These are phyloP conservation scores for Anthoscopus minutus DNA, from an alignment of 2,113 vertebrate genomes.

Conservation along the genomic window DNA sequence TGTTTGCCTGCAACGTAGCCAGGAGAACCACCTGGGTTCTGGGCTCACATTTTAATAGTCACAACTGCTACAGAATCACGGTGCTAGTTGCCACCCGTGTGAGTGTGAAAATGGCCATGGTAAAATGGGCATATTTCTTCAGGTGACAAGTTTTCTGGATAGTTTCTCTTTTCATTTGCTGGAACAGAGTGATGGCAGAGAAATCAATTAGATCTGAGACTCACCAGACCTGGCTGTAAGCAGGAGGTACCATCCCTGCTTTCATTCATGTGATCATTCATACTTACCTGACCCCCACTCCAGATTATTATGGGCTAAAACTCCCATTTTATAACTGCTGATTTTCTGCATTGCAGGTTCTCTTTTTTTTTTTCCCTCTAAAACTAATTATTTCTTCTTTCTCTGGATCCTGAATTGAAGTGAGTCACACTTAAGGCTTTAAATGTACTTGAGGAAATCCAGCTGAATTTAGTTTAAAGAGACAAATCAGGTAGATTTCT, in stretches of 20 bases:
- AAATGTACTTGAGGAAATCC: background rate
- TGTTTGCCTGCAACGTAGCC: background rate
- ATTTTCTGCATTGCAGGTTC: background rate
- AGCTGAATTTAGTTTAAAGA: conserved; percentile 8
- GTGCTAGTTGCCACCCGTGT: background rate
- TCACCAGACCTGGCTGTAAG: background rate
- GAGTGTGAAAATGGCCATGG: background rate
- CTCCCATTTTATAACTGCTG: background rate
- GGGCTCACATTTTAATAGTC: background rate
- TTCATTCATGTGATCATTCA: background rate
- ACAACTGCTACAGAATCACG: background rate
- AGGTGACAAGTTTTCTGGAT: background rate
- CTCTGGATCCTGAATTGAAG: background rate
- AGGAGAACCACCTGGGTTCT: background rate
- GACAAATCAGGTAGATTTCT: background rate
- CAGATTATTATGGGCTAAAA: background rate
- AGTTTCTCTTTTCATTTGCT: background rate
- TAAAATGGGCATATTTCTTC: background rate
- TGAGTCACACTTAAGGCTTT: background rate
- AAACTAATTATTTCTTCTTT: background rate
- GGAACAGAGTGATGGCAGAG: background rate
- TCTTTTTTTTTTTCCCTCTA: background rate
- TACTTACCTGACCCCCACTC: background rate
- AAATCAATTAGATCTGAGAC: background rate
- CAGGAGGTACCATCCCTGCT: background rate